phyloP scores from a whole-genome alignment of 2,888 invertebrate genomes.

The Aplocera efformata region DNA sequence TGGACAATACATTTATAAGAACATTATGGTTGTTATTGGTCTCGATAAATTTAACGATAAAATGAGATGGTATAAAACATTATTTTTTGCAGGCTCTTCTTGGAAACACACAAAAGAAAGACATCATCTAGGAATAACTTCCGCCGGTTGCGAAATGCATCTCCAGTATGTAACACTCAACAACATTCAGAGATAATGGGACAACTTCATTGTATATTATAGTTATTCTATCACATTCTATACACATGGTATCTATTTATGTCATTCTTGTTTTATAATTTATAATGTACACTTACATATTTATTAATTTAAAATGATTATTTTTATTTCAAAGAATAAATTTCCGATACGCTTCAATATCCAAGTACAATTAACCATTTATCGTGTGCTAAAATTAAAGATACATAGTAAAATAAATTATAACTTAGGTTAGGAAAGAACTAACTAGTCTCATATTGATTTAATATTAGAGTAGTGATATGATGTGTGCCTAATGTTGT shows the following conservation, averaged over 20 bases:
- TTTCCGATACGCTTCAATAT: slow-evolving; percentile 67
- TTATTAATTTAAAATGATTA: slow-evolving; percentile 16
- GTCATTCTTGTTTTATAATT: slow-evolving; percentile 14
- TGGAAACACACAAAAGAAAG: slow-evolving; percentile 67
- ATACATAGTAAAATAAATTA: slow-evolving; percentile 52
- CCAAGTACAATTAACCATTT: slow-evolving; percentile 72
- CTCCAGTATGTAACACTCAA: too few relatives aligned
- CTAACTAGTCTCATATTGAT: slow-evolving; percentile 79
- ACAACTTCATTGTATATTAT: slow-evolving; percentile 18
- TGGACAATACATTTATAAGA: too few relatives aligned
- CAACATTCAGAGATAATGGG: slow-evolving; percentile 16
- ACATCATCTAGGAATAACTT: slow-evolving; percentile 53
- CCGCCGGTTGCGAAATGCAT: slow-evolving; percentile 10
- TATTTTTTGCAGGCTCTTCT: slow-evolving; percentile 63
- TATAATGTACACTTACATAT: too few relatives aligned
- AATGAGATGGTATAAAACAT: not conserved
- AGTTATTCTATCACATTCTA: slow-evolving; percentile 13
- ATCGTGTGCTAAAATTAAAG: slow-evolving; percentile 47
- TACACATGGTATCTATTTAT: slow-evolving; percentile 16
- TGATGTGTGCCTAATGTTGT: slow-evolving; percentile 73
- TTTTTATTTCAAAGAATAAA: slow-evolving; percentile 49
- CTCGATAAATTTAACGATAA: not conserved
- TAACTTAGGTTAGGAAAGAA: slow-evolving; percentile 69
- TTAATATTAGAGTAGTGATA: slow-evolving; percentile 72
- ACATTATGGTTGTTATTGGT: too few relatives aligned